Conservation (phyloP, 2,113 vertebrate species). For the Colius striatus region DNA sequence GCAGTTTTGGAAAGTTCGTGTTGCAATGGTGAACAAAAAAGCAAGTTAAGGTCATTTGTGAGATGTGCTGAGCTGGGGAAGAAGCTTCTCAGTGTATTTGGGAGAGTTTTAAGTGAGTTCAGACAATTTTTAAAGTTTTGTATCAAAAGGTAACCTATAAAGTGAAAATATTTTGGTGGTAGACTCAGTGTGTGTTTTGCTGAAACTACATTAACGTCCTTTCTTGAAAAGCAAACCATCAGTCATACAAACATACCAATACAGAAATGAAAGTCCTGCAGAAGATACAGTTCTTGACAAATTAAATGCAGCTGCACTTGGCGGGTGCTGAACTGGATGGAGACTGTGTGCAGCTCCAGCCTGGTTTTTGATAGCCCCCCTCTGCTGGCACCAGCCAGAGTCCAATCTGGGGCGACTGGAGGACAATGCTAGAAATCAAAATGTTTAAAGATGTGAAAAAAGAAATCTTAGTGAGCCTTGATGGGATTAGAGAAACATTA, state of each 20-base stretch:
- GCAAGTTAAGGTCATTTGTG: background rate
- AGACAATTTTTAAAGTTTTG: background rate
- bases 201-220: background rate
- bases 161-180: background rate
- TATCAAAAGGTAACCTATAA: background rate
- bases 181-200: background rate
- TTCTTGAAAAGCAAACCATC: background rate
- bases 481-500: background rate
- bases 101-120: background rate
- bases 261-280: background rate
- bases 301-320: too few relatives aligned
- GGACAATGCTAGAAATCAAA: too few relatives aligned
- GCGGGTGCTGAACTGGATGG: background rate
- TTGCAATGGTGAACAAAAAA: background rate
- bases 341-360: background rate
- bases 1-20: background rate
- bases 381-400: background rate
- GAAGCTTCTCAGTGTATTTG: background rate
- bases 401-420: too few relatives aligned
- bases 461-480: background rate
- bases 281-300: too few relatives aligned
- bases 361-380: background rate
- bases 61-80: background rate
- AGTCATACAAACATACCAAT: background rate
- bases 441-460: background rate